A percentile compares a stretch with the other conserved stretches of the same genome.
Evolutionary conservation across 2,797 vertebrate species (phyloP).

Genomic region (Fratercula arctica): DNA sequence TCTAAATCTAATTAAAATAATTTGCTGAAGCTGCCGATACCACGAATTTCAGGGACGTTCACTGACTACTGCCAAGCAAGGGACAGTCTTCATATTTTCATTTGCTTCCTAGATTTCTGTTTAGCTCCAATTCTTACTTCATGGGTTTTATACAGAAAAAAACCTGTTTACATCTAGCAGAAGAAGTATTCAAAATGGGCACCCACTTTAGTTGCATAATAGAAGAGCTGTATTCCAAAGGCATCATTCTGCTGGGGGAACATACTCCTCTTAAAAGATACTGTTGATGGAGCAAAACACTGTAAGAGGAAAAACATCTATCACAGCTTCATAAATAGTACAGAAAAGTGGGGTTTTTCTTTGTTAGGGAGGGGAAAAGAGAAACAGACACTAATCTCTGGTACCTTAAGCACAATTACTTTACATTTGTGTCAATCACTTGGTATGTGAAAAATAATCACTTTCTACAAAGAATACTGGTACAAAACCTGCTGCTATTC

Average conservation of each 20-base stretch:
- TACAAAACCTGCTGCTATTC: constrained; percentile 9
- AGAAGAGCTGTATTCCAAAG: not conserved
- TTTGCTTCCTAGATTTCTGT: not conserved
- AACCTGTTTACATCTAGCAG: not conserved
- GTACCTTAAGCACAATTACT: constrained; percentile 14
- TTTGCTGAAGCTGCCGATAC: not conserved
- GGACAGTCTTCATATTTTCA: not conserved
- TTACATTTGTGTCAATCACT: constrained; percentile 32
- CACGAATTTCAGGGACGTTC: not conserved
- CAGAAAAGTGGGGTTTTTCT: not conserved
- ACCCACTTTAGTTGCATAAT: not conserved
- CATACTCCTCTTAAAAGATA: not conserved
- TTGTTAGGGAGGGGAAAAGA: not conserved
- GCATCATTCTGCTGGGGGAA: not conserved
- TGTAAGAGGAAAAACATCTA: not conserved
- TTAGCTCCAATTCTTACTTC: not conserved
- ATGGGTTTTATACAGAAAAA: not conserved
- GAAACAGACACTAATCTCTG: not conserved
- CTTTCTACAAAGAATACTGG: constrained; percentile 2
- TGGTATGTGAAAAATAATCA: constrained; percentile 28
- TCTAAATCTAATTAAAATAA: not conserved
- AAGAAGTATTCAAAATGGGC: not conserved
- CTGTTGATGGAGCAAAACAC: not conserved
- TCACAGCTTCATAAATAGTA: not conserved
- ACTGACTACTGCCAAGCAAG: not conserved